Evolutionary conservation across 2,888 invertebrate genomes (phyloP), one percentile per base, ranked within the genome.

Genomic region (Glaucopsyche alexis): DNA sequence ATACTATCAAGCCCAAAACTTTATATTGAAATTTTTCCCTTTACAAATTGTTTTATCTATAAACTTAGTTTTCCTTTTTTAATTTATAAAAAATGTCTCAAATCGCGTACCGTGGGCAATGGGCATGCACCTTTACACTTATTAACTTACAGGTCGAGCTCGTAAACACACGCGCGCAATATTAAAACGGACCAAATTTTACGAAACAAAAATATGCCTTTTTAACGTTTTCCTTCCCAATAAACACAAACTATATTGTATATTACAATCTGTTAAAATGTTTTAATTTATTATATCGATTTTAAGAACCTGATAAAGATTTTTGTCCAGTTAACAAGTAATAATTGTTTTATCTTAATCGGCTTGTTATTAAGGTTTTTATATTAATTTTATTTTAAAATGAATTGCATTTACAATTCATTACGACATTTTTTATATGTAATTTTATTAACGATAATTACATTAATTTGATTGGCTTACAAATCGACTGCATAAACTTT

Each of bases 201-300:
- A 60, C 29, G 60, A 60, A 60, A 47, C 47, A 4, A 47, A 47
- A 47, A 60, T 60, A 60, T 60, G 38, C 60, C 7, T 60, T 29
- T 60, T 60, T 60, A 60, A 60, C 60, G 60, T 60, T 55, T 11
- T 38, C 60, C 60, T 8, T 4, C 29, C 29, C 60, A 11, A 60
- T 60, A 60, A 60, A 60, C 60, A 60, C 60, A 60, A 60, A 60
- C 29, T 38, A 29, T 29, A 60, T 19, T 55, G 19, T 60, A 60
- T 60, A 60, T 60, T 60, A 60, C 60, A 60, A 60, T 29, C 60
- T 60, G 60, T 60, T 60, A 60, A 60, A 60, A 38, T 60, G 55
- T 55, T 55, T 55, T 55, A 55, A 60, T 60, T 60, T 60, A 60
- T 29, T 60, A 38, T 38, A 60, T 29, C 14, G 60, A 60, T 38